These are phyloP conservation scores for Pasiphila rectangulata DNA, from an alignment of 2,888 invertebrate genomes.

Conservation along the genomic window DNA sequence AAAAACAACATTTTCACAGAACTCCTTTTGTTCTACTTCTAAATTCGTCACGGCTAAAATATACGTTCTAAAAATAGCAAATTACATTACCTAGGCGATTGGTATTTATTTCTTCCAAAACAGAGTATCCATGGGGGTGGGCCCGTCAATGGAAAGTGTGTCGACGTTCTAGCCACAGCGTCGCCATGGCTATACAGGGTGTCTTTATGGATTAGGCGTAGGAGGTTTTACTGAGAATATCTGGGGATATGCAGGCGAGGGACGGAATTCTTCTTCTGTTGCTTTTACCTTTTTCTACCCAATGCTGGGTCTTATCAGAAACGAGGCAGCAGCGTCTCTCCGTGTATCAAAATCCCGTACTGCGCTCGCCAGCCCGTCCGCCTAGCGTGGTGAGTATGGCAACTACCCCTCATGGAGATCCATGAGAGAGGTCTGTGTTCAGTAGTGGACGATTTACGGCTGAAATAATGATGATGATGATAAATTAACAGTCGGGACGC, in stretches of 20 bases:
- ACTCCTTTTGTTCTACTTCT: neutral
- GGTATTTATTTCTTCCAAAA: slow-evolving; percentile 38
- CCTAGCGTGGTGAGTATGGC: too few relatives aligned
- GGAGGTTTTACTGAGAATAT: neutral
- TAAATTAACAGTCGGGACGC: too few relatives aligned
- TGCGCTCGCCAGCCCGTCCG: too few relatives aligned
- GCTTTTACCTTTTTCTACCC: too few relatives aligned
- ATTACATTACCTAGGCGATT: slow-evolving; percentile 33
- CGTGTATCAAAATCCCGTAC: too few relatives aligned
- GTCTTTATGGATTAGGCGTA: slow-evolving; percentile 11
- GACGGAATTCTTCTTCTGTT: too few relatives aligned
- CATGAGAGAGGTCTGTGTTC: too few relatives aligned
- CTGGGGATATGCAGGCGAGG: neutral
- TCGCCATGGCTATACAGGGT: slow-evolving; percentile 48
- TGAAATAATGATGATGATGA: too few relatives aligned
- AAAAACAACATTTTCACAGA: neutral
- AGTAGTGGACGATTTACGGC: too few relatives aligned
- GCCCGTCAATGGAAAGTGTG: slow-evolving; percentile 75
- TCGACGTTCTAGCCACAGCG: slow-evolving; percentile 71
- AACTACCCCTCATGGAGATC: too few relatives aligned
- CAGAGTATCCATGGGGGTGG: slow-evolving; percentile 30
- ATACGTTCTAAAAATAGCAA: slow-evolving; percentile 36
- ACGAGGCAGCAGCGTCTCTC: too few relatives aligned
- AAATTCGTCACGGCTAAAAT: slow-evolving; percentile 2
- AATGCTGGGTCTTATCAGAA: too few relatives aligned